Percentiles rank a stretch among this genome's conserved stretches.
Conservation (phyloP, 2,113 vertebrate species). For the Oceanites oceanicus region DNA sequence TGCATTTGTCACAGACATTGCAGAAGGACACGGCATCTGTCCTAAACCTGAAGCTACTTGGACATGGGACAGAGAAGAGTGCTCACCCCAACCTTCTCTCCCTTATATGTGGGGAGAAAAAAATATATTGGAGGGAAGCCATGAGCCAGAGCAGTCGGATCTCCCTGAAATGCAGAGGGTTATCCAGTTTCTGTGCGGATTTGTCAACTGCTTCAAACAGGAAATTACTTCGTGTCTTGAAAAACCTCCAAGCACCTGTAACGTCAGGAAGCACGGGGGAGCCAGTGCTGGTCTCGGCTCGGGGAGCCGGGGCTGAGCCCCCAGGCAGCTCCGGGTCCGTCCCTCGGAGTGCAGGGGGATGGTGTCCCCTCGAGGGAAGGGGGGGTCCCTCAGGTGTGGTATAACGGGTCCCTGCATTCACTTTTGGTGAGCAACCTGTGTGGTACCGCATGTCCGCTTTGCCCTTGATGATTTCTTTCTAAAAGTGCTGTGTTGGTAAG, state of each 20-base stretch:
- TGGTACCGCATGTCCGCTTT: fast-evolving
- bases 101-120: background rate
- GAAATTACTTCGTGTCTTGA: slow-evolving; percentile 25
- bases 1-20: fast-evolving
- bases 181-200: background rate
- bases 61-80: background rate
- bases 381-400: background rate
- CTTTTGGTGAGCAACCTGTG: too few species aligned
- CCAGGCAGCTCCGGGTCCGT: fast-evolving
- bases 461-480: background rate
- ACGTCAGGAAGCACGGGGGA: fast-evolving
- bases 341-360: background rate
- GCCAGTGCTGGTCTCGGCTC: background rate
- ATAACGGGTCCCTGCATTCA: fast-evolving
- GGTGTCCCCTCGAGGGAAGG: background rate
- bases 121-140: background rate
- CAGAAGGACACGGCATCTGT: fast-evolving
- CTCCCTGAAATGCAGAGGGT: background rate
- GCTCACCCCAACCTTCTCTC: background rate
- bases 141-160: background rate
- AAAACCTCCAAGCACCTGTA: slow-evolving; percentile 24
- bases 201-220: slow-evolving; percentile 21
- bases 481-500: background rate
- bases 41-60: background rate
- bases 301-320: background rate